phyloP scores from a whole-genome alignment of 2,888 invertebrate species.

The Chydorus sphaericus region DNA sequence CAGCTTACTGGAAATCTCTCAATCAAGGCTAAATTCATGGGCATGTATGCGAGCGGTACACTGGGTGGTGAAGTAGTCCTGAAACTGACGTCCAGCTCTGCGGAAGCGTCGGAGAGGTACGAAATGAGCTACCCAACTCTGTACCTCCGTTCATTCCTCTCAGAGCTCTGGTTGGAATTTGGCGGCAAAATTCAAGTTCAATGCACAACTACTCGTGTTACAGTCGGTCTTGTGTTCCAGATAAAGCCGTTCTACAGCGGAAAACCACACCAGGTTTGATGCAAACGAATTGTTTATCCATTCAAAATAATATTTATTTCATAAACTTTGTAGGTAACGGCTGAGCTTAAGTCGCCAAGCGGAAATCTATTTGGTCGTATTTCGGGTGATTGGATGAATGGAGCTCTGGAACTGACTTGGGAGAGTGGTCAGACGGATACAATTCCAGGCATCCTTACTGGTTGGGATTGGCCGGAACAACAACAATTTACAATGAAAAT shows the following conservation, averaged over 20 bases:
- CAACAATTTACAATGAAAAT: too few relatives aligned
- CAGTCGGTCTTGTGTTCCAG: slow-evolving; percentile 32
- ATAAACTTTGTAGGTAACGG: too few relatives aligned
- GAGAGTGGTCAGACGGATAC: slow-evolving; percentile 20
- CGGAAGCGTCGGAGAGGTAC: slow-evolving; percentile 29
- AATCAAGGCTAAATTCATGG: slow-evolving; percentile 37
- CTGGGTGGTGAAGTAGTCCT: slow-evolving; percentile 31
- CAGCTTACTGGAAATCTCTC: slow-evolving; percentile 33
- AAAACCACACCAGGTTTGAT: slow-evolving; percentile 33
- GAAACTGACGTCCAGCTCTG: slow-evolving; percentile 12
- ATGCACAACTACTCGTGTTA: slow-evolving; percentile 30
- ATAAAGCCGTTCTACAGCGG: slow-evolving; percentile 39
- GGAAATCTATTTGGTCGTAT: slow-evolving; percentile 28
- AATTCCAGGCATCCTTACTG: too few relatives aligned
- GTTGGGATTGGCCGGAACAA: too few relatives aligned
- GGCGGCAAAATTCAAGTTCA: slow-evolving; percentile 32
- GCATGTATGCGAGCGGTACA: slow-evolving; percentile 34
- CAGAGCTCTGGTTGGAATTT: slow-evolving; percentile 35
- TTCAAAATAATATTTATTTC: too few relatives aligned
- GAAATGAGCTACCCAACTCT: slow-evolving; percentile 33
- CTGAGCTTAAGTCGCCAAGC: slow-evolving; percentile 30
- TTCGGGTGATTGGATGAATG: slow-evolving; percentile 34
- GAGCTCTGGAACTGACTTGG: slow-evolving; percentile 29
- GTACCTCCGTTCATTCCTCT: slow-evolving; percentile 35
- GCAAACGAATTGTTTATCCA: too few relatives aligned